Percentiles rank a stretch among this genome's conserved stretches.
Conservation (phyloP, 2,797 vertebrate genomes). For the Liparis tanakae region DNA sequence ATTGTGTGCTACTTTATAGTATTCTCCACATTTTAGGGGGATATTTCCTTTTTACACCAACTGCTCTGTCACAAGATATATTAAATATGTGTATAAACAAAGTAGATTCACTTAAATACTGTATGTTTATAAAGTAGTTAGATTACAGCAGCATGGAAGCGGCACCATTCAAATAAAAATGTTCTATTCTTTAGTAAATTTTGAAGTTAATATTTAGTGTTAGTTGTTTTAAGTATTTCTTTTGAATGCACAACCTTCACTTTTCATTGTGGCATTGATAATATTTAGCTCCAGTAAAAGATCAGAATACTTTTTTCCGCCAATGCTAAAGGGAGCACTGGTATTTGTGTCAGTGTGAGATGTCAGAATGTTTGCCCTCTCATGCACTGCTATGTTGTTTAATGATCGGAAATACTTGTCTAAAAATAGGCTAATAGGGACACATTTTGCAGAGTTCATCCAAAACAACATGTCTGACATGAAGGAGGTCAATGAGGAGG, state of each 20-base stretch:
- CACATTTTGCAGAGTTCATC: slow-evolving; percentile 67
- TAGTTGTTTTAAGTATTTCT: not conserved
- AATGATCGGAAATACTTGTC: slow-evolving; percentile 59
- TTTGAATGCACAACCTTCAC: not conserved
- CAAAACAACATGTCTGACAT: slow-evolving; percentile 79
- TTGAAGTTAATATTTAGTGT: not conserved
- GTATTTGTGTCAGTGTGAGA: slow-evolving; percentile 16
- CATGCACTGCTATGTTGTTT: slow-evolving; percentile 32
- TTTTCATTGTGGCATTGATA: not conserved
- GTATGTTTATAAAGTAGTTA: not conserved
- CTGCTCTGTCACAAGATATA: not conserved
- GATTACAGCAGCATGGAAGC: not conserved
- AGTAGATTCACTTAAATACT: not conserved
- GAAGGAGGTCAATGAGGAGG: slow-evolving; percentile 75
- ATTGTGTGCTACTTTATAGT: not conserved
- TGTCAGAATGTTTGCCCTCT: slow-evolving; percentile 26
- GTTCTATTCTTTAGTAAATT: not conserved
- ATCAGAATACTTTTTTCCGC: not conserved
- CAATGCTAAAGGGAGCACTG: not conserved
- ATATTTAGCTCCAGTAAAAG: not conserved
- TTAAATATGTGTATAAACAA: not conserved
- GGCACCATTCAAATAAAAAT: not conserved
- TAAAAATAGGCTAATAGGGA: slow-evolving; percentile 66
- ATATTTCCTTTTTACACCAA: not conserved
- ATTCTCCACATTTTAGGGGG: not conserved